Evolutionary conservation across 2,113 vertebrate genomes (phyloP).

Genomic region (Leptodactylus fuscus): DNA sequence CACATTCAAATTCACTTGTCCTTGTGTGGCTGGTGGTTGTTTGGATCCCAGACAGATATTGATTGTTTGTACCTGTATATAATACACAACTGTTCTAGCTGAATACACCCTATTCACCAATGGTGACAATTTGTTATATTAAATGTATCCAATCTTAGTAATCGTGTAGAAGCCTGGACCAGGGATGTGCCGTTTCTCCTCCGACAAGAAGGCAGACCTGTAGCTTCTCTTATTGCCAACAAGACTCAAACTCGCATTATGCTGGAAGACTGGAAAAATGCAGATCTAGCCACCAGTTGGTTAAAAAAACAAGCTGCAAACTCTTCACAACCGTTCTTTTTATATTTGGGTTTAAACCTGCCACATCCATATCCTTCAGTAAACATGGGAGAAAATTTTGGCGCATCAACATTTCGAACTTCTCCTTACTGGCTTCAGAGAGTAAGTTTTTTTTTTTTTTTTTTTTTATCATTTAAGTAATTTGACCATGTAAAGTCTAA

Average conservation of each 20-base stretch:
- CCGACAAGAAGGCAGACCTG: slow-evolving; percentile 89
- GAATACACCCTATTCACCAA: too few relatives aligned
- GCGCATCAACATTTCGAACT: slow-evolving; percentile 91
- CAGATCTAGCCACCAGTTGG: slow-evolving; percentile 83
- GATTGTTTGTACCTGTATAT: too few relatives aligned
- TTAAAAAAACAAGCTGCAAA: slow-evolving; percentile 77
- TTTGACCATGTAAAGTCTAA: too few relatives aligned
- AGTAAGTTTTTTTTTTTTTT: slow-evolving; percentile 73
- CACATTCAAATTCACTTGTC: too few relatives aligned
- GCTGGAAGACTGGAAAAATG: slow-evolving; percentile 84
- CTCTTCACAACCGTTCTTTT: slow-evolving; percentile 80
- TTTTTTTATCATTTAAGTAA: too few relatives aligned
- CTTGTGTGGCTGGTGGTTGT: too few relatives aligned
- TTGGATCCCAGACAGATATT: too few relatives aligned
- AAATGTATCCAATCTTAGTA: slow-evolving; percentile 74
- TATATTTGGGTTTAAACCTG: slow-evolving; percentile 94
- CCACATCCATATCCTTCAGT: slow-evolving; percentile 92
- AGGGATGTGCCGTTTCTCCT: slow-evolving; percentile 89
- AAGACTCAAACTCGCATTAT: slow-evolving; percentile 80
- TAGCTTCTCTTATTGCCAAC: slow-evolving; percentile 80
- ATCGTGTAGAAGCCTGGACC: slow-evolving; percentile 96
- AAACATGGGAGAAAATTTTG: slow-evolving; percentile 85
- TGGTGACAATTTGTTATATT: too few relatives aligned
- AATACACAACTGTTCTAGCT: too few relatives aligned
- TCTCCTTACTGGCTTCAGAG: slow-evolving; percentile 93